phyloP scores from a whole-genome alignment of 2,888 invertebrate genomes.

The Lepidonotus clava region DNA sequence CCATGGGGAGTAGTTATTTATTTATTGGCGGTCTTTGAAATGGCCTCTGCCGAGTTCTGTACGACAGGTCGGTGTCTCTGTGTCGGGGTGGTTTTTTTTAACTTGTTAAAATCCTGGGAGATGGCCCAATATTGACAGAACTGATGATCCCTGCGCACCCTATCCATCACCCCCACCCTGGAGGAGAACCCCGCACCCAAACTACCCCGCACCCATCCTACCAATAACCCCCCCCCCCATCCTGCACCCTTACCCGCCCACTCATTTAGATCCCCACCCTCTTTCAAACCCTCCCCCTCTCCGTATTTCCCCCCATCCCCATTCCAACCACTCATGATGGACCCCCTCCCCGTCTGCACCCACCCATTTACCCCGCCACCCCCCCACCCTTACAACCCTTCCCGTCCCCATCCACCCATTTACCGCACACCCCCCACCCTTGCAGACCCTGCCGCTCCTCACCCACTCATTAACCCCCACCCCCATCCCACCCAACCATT shows the following conservation, averaged over 20 bases:
- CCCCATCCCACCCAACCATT: neutral
- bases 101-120: neutral
- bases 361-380: neutral
- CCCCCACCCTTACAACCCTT: neutral
- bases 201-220: neutral
- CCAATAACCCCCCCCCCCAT: neutral
- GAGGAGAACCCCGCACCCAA: neutral
- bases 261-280: neutral
- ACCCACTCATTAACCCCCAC: neutral
- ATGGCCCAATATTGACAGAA: slow-evolving; percentile 7
- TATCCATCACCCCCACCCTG: neutral
- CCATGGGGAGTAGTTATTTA: neutral
- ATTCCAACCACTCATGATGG: neutral
- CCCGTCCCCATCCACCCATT: neutral
- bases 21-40: neutral
- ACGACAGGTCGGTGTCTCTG: neutral
- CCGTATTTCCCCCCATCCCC: neutral
- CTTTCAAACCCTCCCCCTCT: neutral
- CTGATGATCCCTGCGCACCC: neutral
- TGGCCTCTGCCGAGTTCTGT: neutral
- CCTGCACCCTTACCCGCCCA: neutral
- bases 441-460: neutral
- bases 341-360: neutral
- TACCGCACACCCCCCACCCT: neutral
- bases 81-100: neutral